Conservation (phyloP, 2,797 vertebrate species). For the Gouania willdenowi region DNA sequence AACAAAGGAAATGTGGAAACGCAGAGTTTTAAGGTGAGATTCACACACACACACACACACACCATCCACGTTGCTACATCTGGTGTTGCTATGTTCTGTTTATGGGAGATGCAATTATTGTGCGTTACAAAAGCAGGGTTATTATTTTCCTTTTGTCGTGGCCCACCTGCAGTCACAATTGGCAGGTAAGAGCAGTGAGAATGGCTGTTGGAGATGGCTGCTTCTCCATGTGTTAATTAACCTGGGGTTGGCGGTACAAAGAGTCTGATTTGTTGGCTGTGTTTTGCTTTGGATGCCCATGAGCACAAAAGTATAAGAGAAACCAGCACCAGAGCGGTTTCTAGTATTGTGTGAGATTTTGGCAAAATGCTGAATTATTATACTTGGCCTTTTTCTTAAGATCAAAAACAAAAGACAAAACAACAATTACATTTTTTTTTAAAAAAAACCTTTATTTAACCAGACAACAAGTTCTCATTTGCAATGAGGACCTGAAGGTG, state of each 20-base stretch:
- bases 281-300: conserved; percentile 1
- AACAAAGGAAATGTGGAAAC: conserved; percentile 4
- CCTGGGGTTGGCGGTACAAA: conserved; percentile 47
- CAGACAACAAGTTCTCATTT: too few relatives aligned
- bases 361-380: too few relatives aligned
- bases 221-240: conserved; percentile 64
- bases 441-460: too few relatives aligned
- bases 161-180: conserved; percentile 60
- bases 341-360: too few relatives aligned
- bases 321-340: too few relatives aligned
- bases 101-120: conserved; percentile 66
- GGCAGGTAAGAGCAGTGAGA: conserved; percentile 47
- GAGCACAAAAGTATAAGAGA: too few relatives aligned
- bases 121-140: conserved; percentile 61
- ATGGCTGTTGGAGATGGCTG: conserved; percentile 46
- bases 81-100: conserved; percentile 42
- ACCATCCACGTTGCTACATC: conserved; percentile 48
- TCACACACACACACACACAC: too few relatives aligned
- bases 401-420: too few relatives aligned
- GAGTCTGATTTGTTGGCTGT: conserved; percentile 33
- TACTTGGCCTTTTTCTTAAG: too few relatives aligned
- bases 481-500: too few relatives aligned
- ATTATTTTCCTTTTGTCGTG: conserved; percentile 53
- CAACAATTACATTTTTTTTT: too few relatives aligned
- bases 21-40: conserved; percentile 12